phyloP scores from a whole-genome alignment of 2,888 invertebrate species.

The Bembecia ichneumoniformis region DNA sequence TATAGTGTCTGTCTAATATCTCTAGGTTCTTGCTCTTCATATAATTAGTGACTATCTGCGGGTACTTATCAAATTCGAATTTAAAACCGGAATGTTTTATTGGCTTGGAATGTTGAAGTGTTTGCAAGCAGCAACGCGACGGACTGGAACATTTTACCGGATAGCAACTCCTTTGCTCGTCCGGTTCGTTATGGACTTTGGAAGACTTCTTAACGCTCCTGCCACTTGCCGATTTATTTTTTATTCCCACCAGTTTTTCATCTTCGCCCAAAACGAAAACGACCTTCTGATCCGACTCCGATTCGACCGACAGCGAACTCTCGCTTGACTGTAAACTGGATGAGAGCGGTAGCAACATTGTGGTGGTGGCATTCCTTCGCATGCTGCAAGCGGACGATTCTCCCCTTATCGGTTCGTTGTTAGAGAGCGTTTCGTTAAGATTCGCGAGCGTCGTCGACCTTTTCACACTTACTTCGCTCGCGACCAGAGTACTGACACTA shows the following conservation, averaged over 20 bases:
- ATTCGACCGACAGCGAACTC: conserved; percentile 40
- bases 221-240: conserved; percentile 63
- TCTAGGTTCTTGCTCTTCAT: conserved; percentile 83
- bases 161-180: conserved; percentile 30
- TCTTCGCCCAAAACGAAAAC: conserved; percentile 81
- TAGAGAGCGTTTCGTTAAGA: conserved; percentile 55
- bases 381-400: conserved; percentile 25
- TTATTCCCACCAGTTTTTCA: conserved; percentile 77
- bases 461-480: conserved; percentile 43
- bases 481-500: conserved; percentile 41
- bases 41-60: conserved; percentile 81
- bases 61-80: conserved; percentile 81
- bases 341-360: conserved; percentile 36
- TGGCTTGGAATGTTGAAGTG: conserved; percentile 71
- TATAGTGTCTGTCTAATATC: conserved; percentile 72
- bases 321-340: conserved; percentile 49
- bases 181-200: conserved; percentile 34
- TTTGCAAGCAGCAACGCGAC: conserved; percentile 61
- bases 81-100: conserved; percentile 80
- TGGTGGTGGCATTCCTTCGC: conserved; percentile 42
- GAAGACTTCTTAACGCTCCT: conserved; percentile 57
- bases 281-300: conserved; percentile 58
- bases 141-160: conserved; percentile 22
- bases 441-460: conserved; percentile 47
- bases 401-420: conserved; percentile 25